A percentile compares a stretch with the other conserved stretches of the same genome.
Conservation (phyloP, 2,888 invertebrate genomes). For the Phorcus lineatus region DNA sequence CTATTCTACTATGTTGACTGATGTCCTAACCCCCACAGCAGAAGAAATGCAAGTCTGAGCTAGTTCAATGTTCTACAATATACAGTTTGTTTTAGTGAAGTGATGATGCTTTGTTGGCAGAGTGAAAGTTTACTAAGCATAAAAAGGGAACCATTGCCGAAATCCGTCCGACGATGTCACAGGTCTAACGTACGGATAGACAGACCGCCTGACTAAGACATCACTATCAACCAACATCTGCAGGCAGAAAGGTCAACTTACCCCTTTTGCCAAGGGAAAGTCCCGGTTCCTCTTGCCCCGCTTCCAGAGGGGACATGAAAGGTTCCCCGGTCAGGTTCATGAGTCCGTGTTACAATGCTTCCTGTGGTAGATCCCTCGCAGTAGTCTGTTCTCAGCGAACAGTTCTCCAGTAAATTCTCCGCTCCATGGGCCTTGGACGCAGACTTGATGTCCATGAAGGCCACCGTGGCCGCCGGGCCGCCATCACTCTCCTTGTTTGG, state of each 20-base stretch:
- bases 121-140: constrained; percentile 6
- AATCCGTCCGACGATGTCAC: neutral
- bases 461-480: constrained; percentile 69
- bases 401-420: constrained; percentile 90
- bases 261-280: constrained; percentile 28
- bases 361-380: constrained; percentile 84
- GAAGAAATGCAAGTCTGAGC: neutral
- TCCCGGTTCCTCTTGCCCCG: constrained; percentile 6
- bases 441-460: constrained; percentile 96
- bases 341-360: constrained; percentile 47
- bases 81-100: neutral
- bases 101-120: neutral
- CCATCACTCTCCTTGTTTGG: constrained; percentile 76
- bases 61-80: constrained; percentile 10
- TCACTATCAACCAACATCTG: constrained; percentile 1
- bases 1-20: no score
- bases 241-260: constrained; percentile 26
- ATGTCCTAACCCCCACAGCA: no score
- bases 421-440: constrained; percentile 94
- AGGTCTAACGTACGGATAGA: neutral
- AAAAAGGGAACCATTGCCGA: neutral
- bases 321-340: neutral
- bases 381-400: constrained; percentile 84
- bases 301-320: constrained; percentile 16
- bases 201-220: neutral